These are phyloP conservation scores for Panthera uncia DNA, from an alignment of 2,113 vertebrate genomes.

Conservation along the genomic window DNA sequence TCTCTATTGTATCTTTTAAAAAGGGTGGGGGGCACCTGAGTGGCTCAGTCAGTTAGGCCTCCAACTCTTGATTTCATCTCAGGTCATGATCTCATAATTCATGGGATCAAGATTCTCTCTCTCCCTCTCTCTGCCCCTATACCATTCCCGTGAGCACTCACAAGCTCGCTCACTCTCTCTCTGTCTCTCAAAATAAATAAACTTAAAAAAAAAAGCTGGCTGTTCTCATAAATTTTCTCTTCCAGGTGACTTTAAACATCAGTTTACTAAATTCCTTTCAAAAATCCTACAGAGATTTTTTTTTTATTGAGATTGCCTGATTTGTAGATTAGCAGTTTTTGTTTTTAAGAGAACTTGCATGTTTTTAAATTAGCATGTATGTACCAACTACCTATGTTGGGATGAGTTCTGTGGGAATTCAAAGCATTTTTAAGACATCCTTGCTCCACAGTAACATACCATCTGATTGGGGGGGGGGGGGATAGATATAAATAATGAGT, in stretches of 20 bases:
- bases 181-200: too few relatives aligned
- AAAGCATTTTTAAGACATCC: slow-evolving; percentile 12
- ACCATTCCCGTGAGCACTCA: too few relatives aligned
- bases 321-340: slow-evolving; percentile 4
- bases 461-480: not conserved
- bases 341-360: not conserved
- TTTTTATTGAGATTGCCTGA: not conserved
- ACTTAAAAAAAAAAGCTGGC: not conserved
- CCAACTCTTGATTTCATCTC: too few relatives aligned
- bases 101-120: too few relatives aligned
- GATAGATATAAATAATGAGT: not conserved
- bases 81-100: too few relatives aligned
- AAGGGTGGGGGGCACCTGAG: not conserved
- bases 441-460: not conserved
- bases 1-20: not conserved
- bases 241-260: slow-evolving; percentile 18
- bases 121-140: too few relatives aligned
- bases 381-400: not conserved
- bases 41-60: too few relatives aligned
- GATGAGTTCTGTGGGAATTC: not conserved
- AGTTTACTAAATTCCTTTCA: slow-evolving; percentile 23
- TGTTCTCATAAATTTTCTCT: slow-evolving; percentile 31
- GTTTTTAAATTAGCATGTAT: slow-evolving; percentile 23
- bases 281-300: not conserved
- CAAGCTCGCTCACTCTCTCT: too few relatives aligned